Conservation (phyloP, 2,113 vertebrate genomes). For the Gorsachius goisagi region DNA sequence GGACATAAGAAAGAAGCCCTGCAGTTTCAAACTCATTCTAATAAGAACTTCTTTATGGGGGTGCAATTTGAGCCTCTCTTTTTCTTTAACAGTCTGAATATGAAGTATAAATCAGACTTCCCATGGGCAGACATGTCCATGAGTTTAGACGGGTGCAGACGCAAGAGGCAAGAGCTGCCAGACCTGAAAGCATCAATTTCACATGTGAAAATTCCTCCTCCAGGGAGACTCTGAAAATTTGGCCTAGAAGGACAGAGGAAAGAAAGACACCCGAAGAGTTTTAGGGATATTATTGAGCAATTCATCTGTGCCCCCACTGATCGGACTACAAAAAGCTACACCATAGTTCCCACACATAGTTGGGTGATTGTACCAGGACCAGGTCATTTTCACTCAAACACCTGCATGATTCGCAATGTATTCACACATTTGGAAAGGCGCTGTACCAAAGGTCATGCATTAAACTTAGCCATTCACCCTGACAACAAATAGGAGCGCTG, state of each 20-base stretch:
- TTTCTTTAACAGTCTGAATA: neutral
- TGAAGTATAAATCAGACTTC: neutral
- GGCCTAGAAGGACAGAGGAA: neutral
- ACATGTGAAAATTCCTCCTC: neutral
- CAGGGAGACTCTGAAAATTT: neutral
- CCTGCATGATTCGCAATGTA: neutral
- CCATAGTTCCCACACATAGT: rapidly evolving
- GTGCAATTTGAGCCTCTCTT: neutral
- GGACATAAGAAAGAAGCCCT: neutral
- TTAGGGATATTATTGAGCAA: neutral
- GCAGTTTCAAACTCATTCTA: neutral
- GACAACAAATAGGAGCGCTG: neutral
- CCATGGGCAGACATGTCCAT: neutral
- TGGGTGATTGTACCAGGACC: neutral
- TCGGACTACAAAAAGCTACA: neutral
- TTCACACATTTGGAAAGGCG: neutral
- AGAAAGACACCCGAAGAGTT: neutral
- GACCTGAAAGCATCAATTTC: neutral
- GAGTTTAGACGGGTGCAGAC: neutral
- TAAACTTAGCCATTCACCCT: neutral
- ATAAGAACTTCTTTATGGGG: neutral
- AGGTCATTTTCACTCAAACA: neutral
- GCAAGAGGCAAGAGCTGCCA: neutral
- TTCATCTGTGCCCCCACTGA: neutral
- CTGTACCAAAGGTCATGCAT: neutral